Conservation (phyloP, 2,113 vertebrate species). For the Nannospalax galili region DNA sequence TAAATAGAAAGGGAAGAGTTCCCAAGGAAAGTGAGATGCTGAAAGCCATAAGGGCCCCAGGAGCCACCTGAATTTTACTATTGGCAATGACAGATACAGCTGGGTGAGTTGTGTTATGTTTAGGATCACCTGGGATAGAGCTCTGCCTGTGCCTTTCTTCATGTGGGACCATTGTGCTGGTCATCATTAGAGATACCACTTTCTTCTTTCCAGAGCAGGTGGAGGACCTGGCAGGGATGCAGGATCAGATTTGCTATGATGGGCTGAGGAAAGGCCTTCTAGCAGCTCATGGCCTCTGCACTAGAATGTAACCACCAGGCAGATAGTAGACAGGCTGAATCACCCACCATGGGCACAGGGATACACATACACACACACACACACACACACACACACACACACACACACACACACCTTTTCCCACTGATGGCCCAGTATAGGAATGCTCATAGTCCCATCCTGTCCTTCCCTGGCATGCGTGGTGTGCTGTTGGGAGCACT, state of each 20-base stretch:
- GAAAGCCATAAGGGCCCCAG: fast-evolving
- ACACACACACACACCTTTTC: neutral
- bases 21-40: neutral
- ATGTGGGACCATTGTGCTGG: neutral
- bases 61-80: neutral
- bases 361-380: too few relatives aligned
- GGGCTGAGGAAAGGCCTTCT: neutral
- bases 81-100: neutral
- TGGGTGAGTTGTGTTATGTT: fast-evolving
- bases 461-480: neutral
- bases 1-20: neutral
- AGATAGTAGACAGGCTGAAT: neutral
- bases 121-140: fast-evolving
- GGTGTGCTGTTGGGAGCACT: neutral
- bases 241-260: neutral
- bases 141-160: neutral
- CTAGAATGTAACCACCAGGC: neutral
- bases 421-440: fast-evolving
- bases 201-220: neutral
- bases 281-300: neutral
- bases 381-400: neutral
- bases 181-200: too few relatives aligned
- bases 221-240: neutral
- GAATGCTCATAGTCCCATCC: neutral
- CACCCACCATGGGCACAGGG: fast-evolving